These are phyloP conservation scores for Cyprinella venusta DNA, from an alignment of 2,797 vertebrate genomes.

Conservation along the genomic window DNA sequence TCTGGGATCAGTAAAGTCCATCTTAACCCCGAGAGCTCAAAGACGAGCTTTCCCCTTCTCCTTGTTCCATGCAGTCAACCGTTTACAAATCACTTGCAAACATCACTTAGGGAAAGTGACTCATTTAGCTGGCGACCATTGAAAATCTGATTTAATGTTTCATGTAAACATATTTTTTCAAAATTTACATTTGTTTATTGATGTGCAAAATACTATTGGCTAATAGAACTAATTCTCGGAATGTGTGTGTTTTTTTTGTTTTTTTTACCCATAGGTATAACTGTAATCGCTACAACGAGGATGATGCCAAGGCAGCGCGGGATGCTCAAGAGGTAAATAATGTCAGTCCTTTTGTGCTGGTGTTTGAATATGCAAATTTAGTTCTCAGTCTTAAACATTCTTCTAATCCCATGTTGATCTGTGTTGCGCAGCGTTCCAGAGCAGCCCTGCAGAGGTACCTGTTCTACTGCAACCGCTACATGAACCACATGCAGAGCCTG, in stretches of 20 bases:
- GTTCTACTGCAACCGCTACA: constrained; percentile 99
- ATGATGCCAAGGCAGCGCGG: constrained; percentile 98
- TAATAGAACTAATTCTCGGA: background rate
- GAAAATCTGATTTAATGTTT: background rate
- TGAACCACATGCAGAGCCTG: constrained; percentile 99
- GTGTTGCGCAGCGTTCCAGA: constrained; percentile 86
- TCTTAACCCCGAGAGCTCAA: background rate
- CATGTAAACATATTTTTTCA: background rate
- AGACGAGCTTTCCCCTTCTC: constrained; percentile 1
- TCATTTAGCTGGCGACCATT: background rate
- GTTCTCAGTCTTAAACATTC: background rate
- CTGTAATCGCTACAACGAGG: constrained; percentile 99
- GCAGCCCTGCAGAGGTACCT: constrained; percentile 99
- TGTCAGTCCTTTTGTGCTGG: background rate
- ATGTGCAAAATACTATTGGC: background rate
- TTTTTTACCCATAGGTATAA: constrained; percentile 88
- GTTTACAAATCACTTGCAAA: constrained; percentile 20
- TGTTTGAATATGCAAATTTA: background rate
- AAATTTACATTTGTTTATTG: background rate
- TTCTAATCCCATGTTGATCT: background rate
- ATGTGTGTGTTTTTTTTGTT: background rate
- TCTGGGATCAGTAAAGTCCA: background rate
- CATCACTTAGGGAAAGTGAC: constrained; percentile 23
- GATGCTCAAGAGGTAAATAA: constrained; percentile 94
- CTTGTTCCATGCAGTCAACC: constrained; percentile 16